phyloP scores from a whole-genome alignment of 2,888 invertebrate species.

The Chalcis sispes region DNA sequence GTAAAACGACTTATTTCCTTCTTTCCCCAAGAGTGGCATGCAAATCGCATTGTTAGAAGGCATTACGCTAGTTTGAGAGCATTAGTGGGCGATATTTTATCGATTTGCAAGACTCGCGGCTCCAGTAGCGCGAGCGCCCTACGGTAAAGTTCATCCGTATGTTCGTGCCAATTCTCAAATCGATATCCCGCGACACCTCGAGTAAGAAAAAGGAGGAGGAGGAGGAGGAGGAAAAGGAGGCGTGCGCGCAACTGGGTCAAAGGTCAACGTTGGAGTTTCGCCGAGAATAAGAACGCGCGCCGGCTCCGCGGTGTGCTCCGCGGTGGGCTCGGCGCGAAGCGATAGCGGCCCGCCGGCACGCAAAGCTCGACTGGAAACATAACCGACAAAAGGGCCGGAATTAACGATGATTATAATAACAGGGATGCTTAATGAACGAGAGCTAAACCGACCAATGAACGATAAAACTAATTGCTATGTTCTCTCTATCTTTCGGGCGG shows the following conservation, averaged over 20 bases:
- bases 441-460: constrained; percentile 43
- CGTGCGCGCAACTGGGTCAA: constrained; percentile 63
- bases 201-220: too few species aligned
- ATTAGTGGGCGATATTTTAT: too few species aligned
- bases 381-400: constrained; percentile 21
- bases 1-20: too few species aligned
- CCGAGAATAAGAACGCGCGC: constrained; percentile 3
- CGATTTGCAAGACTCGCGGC: too few species aligned
- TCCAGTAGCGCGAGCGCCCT: neutral
- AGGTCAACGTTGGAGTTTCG: constrained; percentile 56
- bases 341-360: too few species aligned
- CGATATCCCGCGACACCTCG: constrained; percentile 63
- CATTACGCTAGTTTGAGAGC: too few species aligned
- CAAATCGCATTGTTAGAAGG: too few species aligned
- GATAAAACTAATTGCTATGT: constrained; percentile 51
- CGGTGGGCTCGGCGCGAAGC: neutral
- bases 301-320: neutral
- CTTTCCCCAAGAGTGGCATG: too few species aligned
- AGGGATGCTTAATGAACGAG: constrained; percentile 37
- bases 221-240: too few species aligned
- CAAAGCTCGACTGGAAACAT: neutral
- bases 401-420: constrained; percentile 37
- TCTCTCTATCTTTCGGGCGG: constrained; percentile 27
- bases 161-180: constrained; percentile 64
- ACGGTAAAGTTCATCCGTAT: constrained; percentile 12